Evolutionary conservation across 1,140 invertebrate genomes (phyloP).

Genomic region (Maconellicoccus hirsutus): DNA sequence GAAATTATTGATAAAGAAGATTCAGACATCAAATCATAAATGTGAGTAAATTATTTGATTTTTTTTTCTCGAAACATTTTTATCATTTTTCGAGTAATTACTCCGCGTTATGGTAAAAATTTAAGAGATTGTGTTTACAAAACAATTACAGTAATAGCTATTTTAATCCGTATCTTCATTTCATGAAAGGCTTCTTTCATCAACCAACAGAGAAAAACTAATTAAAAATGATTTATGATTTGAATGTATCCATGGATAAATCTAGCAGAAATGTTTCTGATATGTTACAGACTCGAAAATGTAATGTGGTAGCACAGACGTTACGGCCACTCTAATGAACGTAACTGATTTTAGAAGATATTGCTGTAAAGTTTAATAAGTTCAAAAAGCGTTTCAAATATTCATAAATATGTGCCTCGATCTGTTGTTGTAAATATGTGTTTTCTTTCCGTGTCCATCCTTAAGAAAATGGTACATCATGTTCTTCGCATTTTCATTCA

Average conservation of each 20-base stretch:
- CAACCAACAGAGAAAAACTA: too few relatives aligned
- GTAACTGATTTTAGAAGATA: background rate
- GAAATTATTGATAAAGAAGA: constrained; percentile 58
- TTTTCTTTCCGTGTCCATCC: background rate
- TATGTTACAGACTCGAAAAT: background rate
- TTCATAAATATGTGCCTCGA: background rate
- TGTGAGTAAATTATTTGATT: background rate
- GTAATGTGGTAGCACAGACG: background rate
- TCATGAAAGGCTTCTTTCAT: too few relatives aligned
- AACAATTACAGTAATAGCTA: too few relatives aligned
- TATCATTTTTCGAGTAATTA: too few relatives aligned
- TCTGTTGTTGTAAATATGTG: background rate
- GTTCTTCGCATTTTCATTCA: background rate
- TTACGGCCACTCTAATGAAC: background rate
- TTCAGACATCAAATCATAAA: constrained; percentile 35
- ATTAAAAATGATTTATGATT: too few relatives aligned
- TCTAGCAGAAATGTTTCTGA: too few relatives aligned
- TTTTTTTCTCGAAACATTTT: too few relatives aligned
- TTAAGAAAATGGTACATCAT: background rate
- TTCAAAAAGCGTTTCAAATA: background rate
- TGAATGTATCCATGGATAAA: too few relatives aligned
- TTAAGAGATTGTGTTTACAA: too few relatives aligned
- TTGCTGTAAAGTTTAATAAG: background rate
- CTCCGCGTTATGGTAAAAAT: too few relatives aligned
- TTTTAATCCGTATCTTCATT: too few relatives aligned